Evolutionary conservation across 2,797 vertebrate genomes (phyloP), one percentile per base, ranked within the genome.

Genomic region (Adelosebastes latens): DNA sequence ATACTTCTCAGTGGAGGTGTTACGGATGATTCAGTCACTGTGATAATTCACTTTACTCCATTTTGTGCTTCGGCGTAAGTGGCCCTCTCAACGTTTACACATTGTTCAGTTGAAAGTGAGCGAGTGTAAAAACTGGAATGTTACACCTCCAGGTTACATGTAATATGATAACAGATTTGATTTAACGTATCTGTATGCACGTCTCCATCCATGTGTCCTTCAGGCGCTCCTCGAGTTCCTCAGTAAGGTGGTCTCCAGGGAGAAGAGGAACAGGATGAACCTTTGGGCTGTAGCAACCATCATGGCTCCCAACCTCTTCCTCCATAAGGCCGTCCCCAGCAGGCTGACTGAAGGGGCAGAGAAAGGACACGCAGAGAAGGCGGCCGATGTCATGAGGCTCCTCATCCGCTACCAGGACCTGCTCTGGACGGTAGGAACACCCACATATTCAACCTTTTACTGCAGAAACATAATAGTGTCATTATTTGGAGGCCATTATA

Each of bases 261-360:
- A 98, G 90, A 96, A 91, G 56, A 94, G 89, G 85, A 99, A 98
- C 95, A 96, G 97, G 82, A 99, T 99, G 98, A 97, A 96, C 73
- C 95, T 99, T 74, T 98, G 97, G 97, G 98, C 97, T 0, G 97
- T 99, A 20, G 97, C 97, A 62, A 97, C 97, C n/a, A 97, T 98
- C 88, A 98, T 98, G 95, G 97, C 97, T 27, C 97, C 97, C 6
- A 98, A 98, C 92, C 97, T 98, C 71, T 98, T 99, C 93, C 95
- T 98, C 88, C 97, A 97, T 85, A 97, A 96, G 81, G 96, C 97
- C 7, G 89, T 96, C 27, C 94, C 96, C 25, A 96, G 92, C 88
- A 96, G 95, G 73, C 94, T 97, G 88, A 95, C 95, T 0, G 96
- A 97, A 49, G 97, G 96, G 5, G 89, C 96, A 18, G 97, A 97